Evolutionary conservation across 2,113 vertebrate species (phyloP), one percentile per base, ranked within the genome.

Genomic region (Pyrgilauda ruficollis): DNA sequence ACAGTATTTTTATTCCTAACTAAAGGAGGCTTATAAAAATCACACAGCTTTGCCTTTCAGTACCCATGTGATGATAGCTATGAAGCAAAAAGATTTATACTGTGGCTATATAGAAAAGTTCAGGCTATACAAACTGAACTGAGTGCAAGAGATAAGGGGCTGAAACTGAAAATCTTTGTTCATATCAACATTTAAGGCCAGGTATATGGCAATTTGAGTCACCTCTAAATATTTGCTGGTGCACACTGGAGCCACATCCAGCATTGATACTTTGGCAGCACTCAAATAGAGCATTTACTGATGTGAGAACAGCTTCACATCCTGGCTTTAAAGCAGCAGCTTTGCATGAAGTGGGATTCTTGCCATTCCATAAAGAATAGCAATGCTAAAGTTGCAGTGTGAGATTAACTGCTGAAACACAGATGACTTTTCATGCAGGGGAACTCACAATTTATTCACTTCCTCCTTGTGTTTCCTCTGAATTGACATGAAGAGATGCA

Each of bases 1-100:
- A 72, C 8, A 15, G 44, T 62, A 10, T 72, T 76, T 95, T 96
- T 89, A 63, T 82, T 77, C 9, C 4, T 66, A 90, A 59, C 35
- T 52, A 28, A 67, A 77, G 17, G 73, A 96, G 75, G 46, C 64
- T 91, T 96, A 53, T 50, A 84, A 67, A 96, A 97, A 82, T 87
- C 84, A 27, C 75, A 59, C 5, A 90, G 67, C 91, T 86, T 94
- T 92, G 46, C 68, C 50, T 93, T 96, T 90, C 47, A 47, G 73
- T 90, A 62, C 23, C 55, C 4, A 7, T 19, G 3, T 89, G 74
- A 87, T 24, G 90, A 93, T 21, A 90, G 43, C 61, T 91, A 15
- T 9, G 37, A 86, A 95, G 46, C 26, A 86, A 53, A 85, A 47
- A 75, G 24, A 33, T 81, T 81, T 63, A 31, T 53, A 22, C 81